phyloP scores from a whole-genome alignment of 1,140 invertebrate genomes.

The Rhizoglyphus robini region DNA sequence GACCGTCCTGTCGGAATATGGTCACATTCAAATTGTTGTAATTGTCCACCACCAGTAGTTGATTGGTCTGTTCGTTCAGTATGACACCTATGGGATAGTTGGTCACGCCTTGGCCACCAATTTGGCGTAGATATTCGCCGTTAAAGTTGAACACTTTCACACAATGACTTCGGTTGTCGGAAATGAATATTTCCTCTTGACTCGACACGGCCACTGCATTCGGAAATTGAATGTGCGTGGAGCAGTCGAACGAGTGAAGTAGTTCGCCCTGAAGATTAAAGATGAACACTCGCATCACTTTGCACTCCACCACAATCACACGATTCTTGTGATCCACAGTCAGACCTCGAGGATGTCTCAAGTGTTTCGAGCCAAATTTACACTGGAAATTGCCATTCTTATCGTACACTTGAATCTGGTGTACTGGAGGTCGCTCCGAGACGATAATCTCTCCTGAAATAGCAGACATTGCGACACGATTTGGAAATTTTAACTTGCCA shows the following conservation, averaged over 20 bases:
- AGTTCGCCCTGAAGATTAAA: constrained; percentile 95
- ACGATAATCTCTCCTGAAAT: constrained; percentile 97
- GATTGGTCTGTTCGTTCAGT: constrained; percentile 75
- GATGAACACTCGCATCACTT: constrained; percentile 98
- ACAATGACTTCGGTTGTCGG: constrained; percentile 97
- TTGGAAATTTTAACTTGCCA: constrained; percentile 92
- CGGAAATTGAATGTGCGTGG: constrained; percentile 95
- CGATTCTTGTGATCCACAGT: constrained; percentile 94
- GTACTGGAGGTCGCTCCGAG: constrained; percentile 88
- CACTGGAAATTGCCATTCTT: constrained; percentile 97
- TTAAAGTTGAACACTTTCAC: constrained; percentile 99
- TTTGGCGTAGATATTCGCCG: constrained; percentile 88
- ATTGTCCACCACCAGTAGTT: constrained; percentile 96
- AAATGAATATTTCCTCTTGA: constrained; percentile 98
- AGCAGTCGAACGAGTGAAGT: constrained; percentile 93
- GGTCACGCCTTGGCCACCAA: constrained; percentile 94
- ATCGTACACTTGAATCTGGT: constrained; percentile 97
- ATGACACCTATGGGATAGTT: constrained; percentile 99
- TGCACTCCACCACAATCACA: constrained; percentile 98
- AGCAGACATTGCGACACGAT: constrained; percentile 90
- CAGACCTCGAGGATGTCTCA: constrained; percentile 91
- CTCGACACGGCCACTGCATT: constrained; percentile 98
- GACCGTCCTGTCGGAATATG: constrained; percentile 90
- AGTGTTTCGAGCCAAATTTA: constrained; percentile 95
- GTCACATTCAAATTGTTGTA: constrained; percentile 99